These are phyloP conservation scores for Penaeus chinensis DNA, from an alignment of 1,140 invertebrate species.

Conservation along the genomic window DNA sequence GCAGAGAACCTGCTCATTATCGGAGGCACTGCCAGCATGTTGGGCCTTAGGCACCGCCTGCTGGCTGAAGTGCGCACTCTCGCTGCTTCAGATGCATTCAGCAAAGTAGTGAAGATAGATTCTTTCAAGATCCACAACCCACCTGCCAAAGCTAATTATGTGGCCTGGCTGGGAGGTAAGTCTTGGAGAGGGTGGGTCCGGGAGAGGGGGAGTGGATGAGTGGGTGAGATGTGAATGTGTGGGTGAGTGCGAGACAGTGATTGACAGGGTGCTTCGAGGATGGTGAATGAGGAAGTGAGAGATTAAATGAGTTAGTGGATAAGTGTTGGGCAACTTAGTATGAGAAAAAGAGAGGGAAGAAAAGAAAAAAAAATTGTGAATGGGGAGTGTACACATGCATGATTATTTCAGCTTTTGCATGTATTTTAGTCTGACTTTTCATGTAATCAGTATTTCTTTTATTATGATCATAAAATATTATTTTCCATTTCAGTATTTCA, in stretches of 20 bases:
- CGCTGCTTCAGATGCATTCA: conserved; percentile 75
- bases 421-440: too few relatives aligned
- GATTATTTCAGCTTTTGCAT: too few relatives aligned
- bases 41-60: conserved; percentile 82
- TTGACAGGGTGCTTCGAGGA: too few relatives aligned
- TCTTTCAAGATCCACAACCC: conserved; percentile 82
- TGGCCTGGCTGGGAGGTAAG: conserved; percentile 84
- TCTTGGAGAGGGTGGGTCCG: conserved; percentile 3
- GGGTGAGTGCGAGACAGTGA: too few relatives aligned
- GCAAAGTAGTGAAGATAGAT: conserved; percentile 75
- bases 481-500: too few relatives aligned
- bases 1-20: conserved; percentile 86
- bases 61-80: conserved; percentile 79
- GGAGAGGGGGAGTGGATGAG: too few relatives aligned
- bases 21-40: conserved; percentile 85
- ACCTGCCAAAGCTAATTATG: conserved; percentile 86
- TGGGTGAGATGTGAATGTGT: too few relatives aligned
- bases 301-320: conserved; percentile 13
- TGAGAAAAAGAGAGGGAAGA: too few relatives aligned
- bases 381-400: too few relatives aligned
- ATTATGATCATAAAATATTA: too few relatives aligned
- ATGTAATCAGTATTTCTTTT: too few relatives aligned
- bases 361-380: too few relatives aligned
- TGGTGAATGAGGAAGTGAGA: background rate
- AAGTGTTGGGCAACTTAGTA: background rate